Evolutionary conservation across 2,797 vertebrate species (phyloP), one percentile per base, ranked within the genome.

Genomic region (Esox lucius): DNA sequence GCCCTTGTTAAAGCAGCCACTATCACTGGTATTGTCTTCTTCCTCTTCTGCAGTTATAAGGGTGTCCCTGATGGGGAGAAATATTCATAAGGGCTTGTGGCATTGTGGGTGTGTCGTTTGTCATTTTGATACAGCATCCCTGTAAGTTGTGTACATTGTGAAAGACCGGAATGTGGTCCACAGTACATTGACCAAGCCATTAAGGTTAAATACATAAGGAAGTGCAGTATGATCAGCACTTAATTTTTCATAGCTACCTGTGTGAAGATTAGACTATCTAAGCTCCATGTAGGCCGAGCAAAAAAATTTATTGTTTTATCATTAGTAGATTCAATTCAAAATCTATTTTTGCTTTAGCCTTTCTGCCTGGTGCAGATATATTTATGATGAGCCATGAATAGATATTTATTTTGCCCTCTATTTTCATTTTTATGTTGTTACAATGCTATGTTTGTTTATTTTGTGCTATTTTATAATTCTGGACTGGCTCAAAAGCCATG

Each of bases 281-380:
- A 39, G 9, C 39, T 6, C 39, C 62, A 74, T 61, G 80, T 80
- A 66, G 35, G 35, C 56, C 61, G 56, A 81, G 74, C 19, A 31
- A 16, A 81, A 82, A 77, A 76, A 79, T 72, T 79, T 0, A 77
- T 7, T 66, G 81, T 82, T 64, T 53, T 19, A 70, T 26, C 61
- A 42, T 75, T 74, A 86, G 80, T 35, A 66, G 73, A 73, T 69
- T 28, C 65, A n/a, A 76, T 24, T 85, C 69, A 78, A 71, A 66
- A 81, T 78, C 81, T 77, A 48, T 74, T 78, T 51, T 67, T 70
- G 72, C 82, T 79, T 84, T 80, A 51, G 48, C 70, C 71, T 70
- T 88, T 92, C 92, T 94, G 90, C 92, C 93, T 78, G 93, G 93
- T 77, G 93, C 93, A 93, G 92, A 88, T 82, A 72, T 68, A 78